These are phyloP conservation scores for Siniperca knerii DNA, from an alignment of 2,113 vertebrate species.

Conservation along the genomic window DNA sequence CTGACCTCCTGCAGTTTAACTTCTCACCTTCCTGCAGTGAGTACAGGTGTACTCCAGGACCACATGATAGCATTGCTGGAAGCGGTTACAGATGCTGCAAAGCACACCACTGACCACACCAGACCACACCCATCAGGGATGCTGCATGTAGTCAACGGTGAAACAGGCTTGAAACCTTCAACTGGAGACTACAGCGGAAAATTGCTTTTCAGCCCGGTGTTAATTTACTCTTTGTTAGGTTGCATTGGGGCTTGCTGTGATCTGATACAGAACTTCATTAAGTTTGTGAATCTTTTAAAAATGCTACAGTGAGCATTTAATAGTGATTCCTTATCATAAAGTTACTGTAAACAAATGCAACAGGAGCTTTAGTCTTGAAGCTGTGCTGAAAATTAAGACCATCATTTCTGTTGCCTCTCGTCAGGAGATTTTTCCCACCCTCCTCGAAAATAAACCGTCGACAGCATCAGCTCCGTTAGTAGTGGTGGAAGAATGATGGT, in stretches of 20 bases:
- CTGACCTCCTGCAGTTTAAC: not conserved
- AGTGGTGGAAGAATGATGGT: not conserved
- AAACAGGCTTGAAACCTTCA: not conserved
- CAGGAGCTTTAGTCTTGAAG: not conserved
- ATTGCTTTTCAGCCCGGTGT: not conserved
- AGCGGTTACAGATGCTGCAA: not conserved
- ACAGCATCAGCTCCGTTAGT: not conserved
- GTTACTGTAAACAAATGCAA: not conserved
- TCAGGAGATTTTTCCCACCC: not conserved
- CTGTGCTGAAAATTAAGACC: constrained; percentile 4
- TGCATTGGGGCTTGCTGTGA: not conserved
- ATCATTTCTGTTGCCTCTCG: not conserved
- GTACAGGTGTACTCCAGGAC: not conserved
- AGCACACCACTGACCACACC: constrained; percentile 2
- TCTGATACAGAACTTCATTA: not conserved
- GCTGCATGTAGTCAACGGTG: not conserved
- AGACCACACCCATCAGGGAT: not conserved
- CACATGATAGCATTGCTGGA: not conserved
- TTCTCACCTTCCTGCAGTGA: not conserved
- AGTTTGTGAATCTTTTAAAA: not conserved
- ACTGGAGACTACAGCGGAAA: not conserved
- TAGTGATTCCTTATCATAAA: not conserved
- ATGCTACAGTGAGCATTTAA: not conserved
- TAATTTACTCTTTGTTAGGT: not conserved
- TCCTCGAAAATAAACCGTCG: not conserved